Conservation (phyloP, 2,888 invertebrate species). For the Chrysomela aeneicollis region DNA sequence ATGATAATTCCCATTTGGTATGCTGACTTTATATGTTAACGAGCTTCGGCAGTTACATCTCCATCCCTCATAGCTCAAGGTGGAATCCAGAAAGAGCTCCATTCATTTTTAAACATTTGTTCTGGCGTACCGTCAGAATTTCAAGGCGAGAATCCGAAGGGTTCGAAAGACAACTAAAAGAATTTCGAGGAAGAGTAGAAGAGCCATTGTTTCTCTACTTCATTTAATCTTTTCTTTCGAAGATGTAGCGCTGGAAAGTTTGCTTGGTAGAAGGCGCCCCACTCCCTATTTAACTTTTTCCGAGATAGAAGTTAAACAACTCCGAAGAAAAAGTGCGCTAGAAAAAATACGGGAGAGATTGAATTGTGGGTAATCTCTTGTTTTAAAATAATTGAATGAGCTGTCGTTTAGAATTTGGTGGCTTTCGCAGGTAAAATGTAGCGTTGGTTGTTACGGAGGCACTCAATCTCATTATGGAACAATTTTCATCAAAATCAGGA, state of each 20-base stretch:
- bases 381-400: slow-evolving; percentile 58
- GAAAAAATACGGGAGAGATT: slow-evolving; percentile 53
- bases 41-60: not conserved
- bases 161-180: slow-evolving; percentile 13
- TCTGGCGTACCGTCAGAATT: slow-evolving; percentile 3
- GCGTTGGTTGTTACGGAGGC: not conserved
- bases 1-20: not conserved
- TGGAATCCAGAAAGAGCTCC: not conserved
- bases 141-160: slow-evolving; percentile 10
- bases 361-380: slow-evolving; percentile 54
- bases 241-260: slow-evolving; percentile 46
- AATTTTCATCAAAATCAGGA: not conserved
- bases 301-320: slow-evolving; percentile 9
- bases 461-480: slow-evolving; percentile 1
- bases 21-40: not conserved
- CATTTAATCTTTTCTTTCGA: slow-evolving; percentile 49
- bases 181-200: slow-evolving; percentile 35
- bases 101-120: slow-evolving; percentile 5
- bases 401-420: slow-evolving; percentile 37
- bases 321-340: slow-evolving; percentile 42
- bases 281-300: not conserved
- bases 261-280: slow-evolving; percentile 17
- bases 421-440: slow-evolving; percentile 5
- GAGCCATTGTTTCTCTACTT: slow-evolving; percentile 50
- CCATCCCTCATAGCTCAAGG: not conserved